phyloP scores from a whole-genome alignment of 2,797 vertebrate genomes.

The Chromobotia macracanthus region DNA sequence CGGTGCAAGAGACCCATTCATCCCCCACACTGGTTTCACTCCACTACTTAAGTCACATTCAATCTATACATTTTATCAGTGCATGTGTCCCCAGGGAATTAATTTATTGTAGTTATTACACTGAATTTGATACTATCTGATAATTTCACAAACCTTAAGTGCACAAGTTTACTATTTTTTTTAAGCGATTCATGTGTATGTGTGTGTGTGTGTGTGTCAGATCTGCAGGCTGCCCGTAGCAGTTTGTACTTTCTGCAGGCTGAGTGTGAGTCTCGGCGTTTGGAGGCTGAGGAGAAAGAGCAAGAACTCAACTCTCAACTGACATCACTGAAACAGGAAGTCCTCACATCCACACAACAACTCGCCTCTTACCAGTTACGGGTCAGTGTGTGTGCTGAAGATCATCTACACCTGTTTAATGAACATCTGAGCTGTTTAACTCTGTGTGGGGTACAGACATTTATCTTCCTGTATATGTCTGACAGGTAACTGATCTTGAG shows the following conservation, averaged over 20 bases:
- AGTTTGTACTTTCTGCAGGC: constrained; percentile 75
- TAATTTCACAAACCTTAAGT: no score
- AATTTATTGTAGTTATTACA: no score
- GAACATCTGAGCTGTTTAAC: background rate
- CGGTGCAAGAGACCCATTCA: no score
- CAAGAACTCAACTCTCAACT: constrained; percentile 70
- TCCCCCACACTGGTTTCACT: no score
- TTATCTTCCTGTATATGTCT: no score
- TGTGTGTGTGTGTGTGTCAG: constrained; percentile 68
- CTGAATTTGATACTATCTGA: background rate
- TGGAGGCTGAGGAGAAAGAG: constrained; percentile 69
- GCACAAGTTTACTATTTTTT: background rate
- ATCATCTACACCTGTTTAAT: background rate
- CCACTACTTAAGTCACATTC: no score
- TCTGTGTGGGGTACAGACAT: no score
- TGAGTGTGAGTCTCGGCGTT: constrained; percentile 70
- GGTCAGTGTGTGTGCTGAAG: constrained; percentile 69
- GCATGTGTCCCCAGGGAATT: no score
- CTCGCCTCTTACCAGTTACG: constrained; percentile 74
- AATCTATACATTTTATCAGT: no score
- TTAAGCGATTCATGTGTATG: background rate
- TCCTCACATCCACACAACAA: constrained; percentile 74
- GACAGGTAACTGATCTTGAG: constrained; percentile 80
- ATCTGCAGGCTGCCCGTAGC: constrained; percentile 73
- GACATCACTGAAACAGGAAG: constrained; percentile 70